Evolutionary conservation across 2,113 vertebrate genomes (phyloP).

Genomic region (Eubucco bourcierii): DNA sequence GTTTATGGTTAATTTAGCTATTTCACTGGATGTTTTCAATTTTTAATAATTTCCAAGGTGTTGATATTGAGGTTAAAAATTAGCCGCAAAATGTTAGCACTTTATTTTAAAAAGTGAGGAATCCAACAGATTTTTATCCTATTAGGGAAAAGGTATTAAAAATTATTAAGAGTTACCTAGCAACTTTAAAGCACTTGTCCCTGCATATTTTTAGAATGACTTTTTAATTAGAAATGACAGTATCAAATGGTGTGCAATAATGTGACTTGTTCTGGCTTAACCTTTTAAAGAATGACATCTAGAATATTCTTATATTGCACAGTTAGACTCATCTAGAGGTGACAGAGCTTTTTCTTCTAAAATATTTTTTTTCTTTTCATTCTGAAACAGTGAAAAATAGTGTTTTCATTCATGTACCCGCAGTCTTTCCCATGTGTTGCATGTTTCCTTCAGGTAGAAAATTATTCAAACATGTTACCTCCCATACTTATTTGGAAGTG

Average conservation of each 20-base stretch:
- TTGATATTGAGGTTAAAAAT: not conserved
- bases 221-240: slow-evolving; percentile 23
- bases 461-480: not conserved
- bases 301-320: not conserved
- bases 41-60: not conserved
- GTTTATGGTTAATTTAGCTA: not conserved
- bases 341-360: not conserved
- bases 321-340: not conserved
- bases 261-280: not conserved
- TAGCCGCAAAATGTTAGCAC: not conserved
- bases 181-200: not conserved
- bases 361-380: not conserved
- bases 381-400: not conserved
- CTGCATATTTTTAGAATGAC: not conserved
- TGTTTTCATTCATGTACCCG: not conserved
- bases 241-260: not conserved
- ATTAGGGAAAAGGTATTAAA: not conserved
- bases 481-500: not conserved
- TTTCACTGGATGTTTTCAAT: not conserved
- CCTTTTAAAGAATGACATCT: not conserved
- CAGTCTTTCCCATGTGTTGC: not conserved
- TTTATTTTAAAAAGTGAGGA: not conserved
- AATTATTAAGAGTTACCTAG: not conserved
- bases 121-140: not conserved
- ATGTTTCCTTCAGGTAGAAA: not conserved